These are phyloP conservation scores for Vicugna pacos DNA, from an alignment of 2,113 vertebrate genomes.

Conservation along the genomic window DNA sequence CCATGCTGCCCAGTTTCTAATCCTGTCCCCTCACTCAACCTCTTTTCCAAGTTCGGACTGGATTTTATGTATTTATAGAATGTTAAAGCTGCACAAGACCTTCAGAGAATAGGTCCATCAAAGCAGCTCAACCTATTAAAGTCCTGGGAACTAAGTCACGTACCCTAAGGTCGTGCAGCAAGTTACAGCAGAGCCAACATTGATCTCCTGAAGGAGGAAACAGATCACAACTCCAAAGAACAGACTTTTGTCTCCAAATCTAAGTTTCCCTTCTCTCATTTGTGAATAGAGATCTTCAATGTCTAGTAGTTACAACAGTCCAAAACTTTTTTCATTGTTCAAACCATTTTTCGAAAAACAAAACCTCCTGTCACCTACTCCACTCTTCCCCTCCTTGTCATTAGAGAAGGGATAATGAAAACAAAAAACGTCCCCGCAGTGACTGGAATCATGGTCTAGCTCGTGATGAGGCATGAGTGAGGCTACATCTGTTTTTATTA, in stretches of 20 bases:
- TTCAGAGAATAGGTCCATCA: neutral
- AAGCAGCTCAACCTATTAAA: neutral
- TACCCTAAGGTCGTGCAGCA: neutral
- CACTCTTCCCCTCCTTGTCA: neutral
- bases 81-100: neutral
- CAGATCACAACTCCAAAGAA: neutral
- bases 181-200: neutral
- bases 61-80: neutral
- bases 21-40: neutral
- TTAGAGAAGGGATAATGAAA: neutral
- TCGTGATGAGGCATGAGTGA: neutral
- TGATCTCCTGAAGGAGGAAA: neutral
- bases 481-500: neutral
- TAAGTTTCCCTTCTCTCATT: neutral
- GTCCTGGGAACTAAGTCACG: neutral
- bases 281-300: neutral
- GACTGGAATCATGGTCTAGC: neutral
- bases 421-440: neutral
- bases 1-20: neutral
- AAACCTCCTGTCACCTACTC: neutral
- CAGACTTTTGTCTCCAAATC: neutral
- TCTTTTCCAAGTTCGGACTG: neutral
- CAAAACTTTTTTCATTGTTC: neutral
- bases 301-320: neutral
- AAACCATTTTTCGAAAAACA: slow-evolving; percentile 31